Evolutionary conservation across 2,797 vertebrate species (phyloP), one percentile per base, ranked within the genome.

Genomic region (Spea hammondii): DNA sequence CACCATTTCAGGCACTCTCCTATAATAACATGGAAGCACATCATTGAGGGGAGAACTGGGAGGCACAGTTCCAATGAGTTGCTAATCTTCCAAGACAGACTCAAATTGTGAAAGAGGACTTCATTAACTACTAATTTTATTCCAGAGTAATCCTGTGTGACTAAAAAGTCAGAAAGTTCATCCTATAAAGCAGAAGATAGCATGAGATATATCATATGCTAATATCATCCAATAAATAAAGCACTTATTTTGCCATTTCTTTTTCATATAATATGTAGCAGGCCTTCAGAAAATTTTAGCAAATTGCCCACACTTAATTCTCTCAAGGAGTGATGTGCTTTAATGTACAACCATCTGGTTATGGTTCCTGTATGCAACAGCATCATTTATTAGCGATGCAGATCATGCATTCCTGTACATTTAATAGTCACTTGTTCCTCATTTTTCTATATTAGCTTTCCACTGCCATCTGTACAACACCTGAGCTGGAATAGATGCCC

Each of bases 401-500:
- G 87, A 89, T 90, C 94, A 93, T 74, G 80, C 89, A 91, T 91
- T 93, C 88, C 88, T 90, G 91, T 89, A 93, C 91, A 91, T 94
- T 94, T 94, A 95, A 90, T 65, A 89, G 90, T 89, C 83, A 91
- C 92, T 94, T 90, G 91, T 90, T 92, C 89, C 92, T 92, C 90
- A 94, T 96, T 94, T 96, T 94, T 97, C 94, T 92, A 88, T 90
- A 95, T 98, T 95, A 95, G 92, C 89, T 92, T 92, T 90, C 92
- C 91, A 93, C 92, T 92, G 87, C 95, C 96, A 97, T 96, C 95
- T 98, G 95, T 88, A 95, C 85, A 86, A 87, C 91, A 93, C 92
- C 90, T 88, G 89, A 88, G 84, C 86, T 88, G 90, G 89, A 90
- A 84, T 88, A 87, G 87, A 92, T 86, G 89, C 89, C 90, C 92